Evolutionary conservation across 2,888 invertebrate genomes (phyloP).

Genomic region (Lithosia quadra): DNA sequence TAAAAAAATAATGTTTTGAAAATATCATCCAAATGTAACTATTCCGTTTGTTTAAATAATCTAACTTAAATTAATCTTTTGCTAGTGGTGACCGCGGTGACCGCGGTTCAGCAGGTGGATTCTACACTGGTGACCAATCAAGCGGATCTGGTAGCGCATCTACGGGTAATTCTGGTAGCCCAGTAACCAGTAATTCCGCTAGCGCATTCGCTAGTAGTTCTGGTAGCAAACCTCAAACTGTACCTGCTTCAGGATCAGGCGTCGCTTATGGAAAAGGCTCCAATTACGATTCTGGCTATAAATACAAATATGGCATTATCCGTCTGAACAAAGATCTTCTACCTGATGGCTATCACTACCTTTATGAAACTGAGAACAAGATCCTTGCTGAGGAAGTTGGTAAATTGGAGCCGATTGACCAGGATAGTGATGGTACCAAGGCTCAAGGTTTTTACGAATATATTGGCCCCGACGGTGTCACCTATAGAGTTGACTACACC

Average conservation of each 20-base stretch:
- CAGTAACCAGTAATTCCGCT: background rate
- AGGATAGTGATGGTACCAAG: constrained; percentile 66
- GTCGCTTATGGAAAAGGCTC: constrained; percentile 32
- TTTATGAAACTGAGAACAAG: constrained; percentile 83
- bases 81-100: constrained; percentile 43
- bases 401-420: constrained; percentile 69
- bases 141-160: constrained; percentile 29
- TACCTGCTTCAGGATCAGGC: constrained; percentile 22
- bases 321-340: constrained; percentile 72
- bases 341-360: constrained; percentile 80
- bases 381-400: constrained; percentile 81
- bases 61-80: constrained; percentile 23
- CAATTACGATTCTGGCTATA: constrained; percentile 50
- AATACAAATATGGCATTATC: constrained; percentile 79
- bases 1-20: background rate
- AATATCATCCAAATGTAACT: background rate
- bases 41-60: background rate
- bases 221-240: constrained; percentile 22
- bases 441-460: constrained; percentile 80
- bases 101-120: constrained; percentile 61
- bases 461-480: constrained; percentile 76
- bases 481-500: constrained; percentile 82
- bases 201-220: background rate
- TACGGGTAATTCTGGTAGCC: background rate
- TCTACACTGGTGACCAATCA: constrained; percentile 48